These are phyloP conservation scores for Chamaedrilus cognettii DNA, from an alignment of 2,888 invertebrate species.

Conservation along the genomic window DNA sequence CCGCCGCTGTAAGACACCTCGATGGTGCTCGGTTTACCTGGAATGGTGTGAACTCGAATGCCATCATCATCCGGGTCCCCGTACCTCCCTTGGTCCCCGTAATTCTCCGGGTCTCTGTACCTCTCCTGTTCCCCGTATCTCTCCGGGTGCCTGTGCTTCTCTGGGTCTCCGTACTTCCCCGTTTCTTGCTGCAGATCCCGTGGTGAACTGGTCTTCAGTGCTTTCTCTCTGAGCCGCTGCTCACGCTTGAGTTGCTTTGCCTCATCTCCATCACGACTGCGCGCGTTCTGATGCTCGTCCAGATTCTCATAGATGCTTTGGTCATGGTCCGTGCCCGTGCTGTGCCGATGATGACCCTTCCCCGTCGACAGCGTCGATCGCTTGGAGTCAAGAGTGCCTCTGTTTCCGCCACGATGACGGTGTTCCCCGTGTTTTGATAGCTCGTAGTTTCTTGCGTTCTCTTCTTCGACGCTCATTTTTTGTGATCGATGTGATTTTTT, in stretches of 20 bases:
- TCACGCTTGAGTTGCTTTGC: background rate
- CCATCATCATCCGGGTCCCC: constrained; percentile 29
- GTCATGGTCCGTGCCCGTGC: background rate
- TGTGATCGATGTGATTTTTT: background rate
- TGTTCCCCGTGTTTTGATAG: background rate
- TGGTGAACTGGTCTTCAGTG: background rate
- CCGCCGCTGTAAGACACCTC: constrained; percentile 39
- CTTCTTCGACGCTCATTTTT: background rate
- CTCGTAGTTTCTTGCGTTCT: constrained; percentile 10
- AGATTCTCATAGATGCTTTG: background rate
- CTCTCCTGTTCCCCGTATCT: too few species aligned
- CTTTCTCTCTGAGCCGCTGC: background rate
- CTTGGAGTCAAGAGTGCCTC: background rate
- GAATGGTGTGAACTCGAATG: constrained; percentile 28
- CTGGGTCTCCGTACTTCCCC: background rate
- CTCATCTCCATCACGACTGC: background rate
- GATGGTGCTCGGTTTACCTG: constrained; percentile 36
- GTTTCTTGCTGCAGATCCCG: background rate
- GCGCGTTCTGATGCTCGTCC: background rate
- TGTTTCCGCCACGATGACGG: background rate
- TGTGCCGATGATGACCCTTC: too few species aligned
- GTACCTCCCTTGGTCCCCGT: too few species aligned
- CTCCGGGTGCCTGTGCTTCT: too few species aligned
- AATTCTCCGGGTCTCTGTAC: too few species aligned
- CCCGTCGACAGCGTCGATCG: background rate